Base-by-base conservation (phyloP, 92 coral and sea anemone species). In the Parazoanthus atlanticus region DNA sequence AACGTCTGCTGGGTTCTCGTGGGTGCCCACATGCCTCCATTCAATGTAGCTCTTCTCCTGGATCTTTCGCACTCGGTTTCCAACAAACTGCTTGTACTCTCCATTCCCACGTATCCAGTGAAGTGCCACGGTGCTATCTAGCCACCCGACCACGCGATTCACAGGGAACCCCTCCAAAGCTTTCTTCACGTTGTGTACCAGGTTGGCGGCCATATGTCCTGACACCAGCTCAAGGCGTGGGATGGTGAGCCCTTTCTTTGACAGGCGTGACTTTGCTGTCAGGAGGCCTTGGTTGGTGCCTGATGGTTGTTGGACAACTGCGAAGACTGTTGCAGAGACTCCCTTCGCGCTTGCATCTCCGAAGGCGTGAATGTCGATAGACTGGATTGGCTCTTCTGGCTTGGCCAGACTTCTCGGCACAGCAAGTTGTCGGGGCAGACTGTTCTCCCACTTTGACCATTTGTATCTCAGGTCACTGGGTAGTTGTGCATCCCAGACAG, bases 141-240 rank as follows among this genome's bases (percentile, higher is more conserved):
- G 94, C 94, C 94, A 92, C 78, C 93, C 91, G 54, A 89, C 88
- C 19, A 82, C 82, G 10, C 83, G 91, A 6, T 85, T 66, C 41
- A 90, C 87, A 26, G 95, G 95, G 71, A 93, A 88, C 47, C 91
- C 93, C 75, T 88, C 79, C 12, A 93, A 84, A 8, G 93, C 89
- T 36, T 91, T 83, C 91, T 85, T 92, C 74, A 91, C 95, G 82
- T 93, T 88, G 80, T 85, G 81, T 61, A 88, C 74, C 54, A 93
- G 90, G 79, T 91, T 91, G 56, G 87, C 82, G 15, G 87, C 94
- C 94, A 92, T 90, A 76, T 90, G 95, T n/a, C 93, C 95, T 9
- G 92, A 85, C 79, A 90, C 93, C 41, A 92, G 85, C 85, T 92
- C 92, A 9, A 86, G 92, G 78, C 91, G 81, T 78, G 95, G 93